Conservation (phyloP, 2,113 vertebrate genomes). For the Melozone crissalis region DNA sequence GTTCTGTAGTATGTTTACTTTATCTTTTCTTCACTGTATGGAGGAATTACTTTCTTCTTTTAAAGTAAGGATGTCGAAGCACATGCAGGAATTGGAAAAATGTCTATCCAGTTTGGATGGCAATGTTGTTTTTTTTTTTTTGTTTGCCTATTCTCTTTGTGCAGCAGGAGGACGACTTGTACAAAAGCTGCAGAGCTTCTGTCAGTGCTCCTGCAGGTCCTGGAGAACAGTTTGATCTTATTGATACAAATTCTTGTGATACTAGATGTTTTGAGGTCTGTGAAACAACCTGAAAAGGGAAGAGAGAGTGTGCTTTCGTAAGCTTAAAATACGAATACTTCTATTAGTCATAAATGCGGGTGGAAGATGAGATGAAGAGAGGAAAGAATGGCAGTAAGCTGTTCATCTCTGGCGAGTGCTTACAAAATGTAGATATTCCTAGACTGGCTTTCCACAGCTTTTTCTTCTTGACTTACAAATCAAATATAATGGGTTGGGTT, state of each 20-base stretch:
- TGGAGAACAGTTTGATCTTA: not conserved
- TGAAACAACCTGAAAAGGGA: not conserved
- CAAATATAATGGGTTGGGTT: not conserved
- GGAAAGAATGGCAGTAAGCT: not conserved
- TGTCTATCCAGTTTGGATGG: not conserved
- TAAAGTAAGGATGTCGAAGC: not conserved
- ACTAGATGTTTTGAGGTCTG: not conserved
- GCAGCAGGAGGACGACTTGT: not conserved
- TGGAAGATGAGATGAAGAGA: not conserved
- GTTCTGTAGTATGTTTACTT: not conserved
- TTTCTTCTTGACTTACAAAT: not conserved
- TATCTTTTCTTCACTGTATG: not conserved
- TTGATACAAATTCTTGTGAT: not conserved
- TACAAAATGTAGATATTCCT: not conserved
- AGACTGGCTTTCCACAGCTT: not conserved
- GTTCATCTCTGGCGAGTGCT: not conserved
- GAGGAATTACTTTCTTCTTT: not conserved
- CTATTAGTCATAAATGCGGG: not conserved
- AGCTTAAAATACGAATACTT: not conserved
- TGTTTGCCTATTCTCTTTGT: not conserved
- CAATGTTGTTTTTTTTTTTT: not conserved
- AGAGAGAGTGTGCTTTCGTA: not conserved
- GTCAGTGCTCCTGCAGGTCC: not conserved
- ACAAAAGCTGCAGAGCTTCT: not conserved
- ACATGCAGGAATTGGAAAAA: not conserved